These are phyloP conservation scores for Macrotrachela quadricornifera DNA, from an alignment of 1,140 invertebrate species.

Conservation along the genomic window DNA sequence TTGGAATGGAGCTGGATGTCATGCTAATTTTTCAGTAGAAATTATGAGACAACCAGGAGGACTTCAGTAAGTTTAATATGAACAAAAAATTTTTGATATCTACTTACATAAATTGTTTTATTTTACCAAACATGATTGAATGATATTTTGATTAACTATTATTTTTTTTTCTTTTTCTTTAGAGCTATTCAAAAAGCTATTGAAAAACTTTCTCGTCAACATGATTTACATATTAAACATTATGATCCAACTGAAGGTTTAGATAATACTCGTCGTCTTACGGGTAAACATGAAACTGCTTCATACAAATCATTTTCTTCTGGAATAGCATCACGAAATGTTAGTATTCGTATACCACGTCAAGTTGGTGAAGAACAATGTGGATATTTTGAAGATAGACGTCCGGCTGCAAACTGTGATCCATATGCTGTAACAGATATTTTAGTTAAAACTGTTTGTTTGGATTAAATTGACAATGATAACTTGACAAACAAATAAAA, in stretches of 20 bases:
- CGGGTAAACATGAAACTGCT: constrained; percentile 31
- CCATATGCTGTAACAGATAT: too few relatives aligned
- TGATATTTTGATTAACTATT: too few relatives aligned
- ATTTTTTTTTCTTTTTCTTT: too few relatives aligned
- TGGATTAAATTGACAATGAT: too few relatives aligned
- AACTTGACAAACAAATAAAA: too few relatives aligned
- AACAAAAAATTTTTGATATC: too few relatives aligned
- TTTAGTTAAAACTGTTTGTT: too few relatives aligned
- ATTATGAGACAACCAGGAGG: constrained; percentile 62
- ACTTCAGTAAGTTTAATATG: constrained; percentile 24
- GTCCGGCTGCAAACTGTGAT: constrained; percentile 80
- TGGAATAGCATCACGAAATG: constrained; percentile 35
- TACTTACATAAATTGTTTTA: too few relatives aligned
- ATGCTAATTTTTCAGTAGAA: constrained; percentile 67
- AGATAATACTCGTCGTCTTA: constrained; percentile 33
- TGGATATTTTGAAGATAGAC: constrained; percentile 75
- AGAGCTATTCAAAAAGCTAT: constrained; percentile 33
- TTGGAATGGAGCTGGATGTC: constrained; percentile 75
- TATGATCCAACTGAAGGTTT: constrained; percentile 50
- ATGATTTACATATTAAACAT: constrained; percentile 60
- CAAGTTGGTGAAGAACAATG: constrained; percentile 51
- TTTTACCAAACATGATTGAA: too few relatives aligned
- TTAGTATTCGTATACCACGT: constrained; percentile 32
- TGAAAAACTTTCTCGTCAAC: constrained; percentile 55
- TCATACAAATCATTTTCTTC: constrained; percentile 19